phyloP scores from a whole-genome alignment of 2,888 invertebrate genomes.

The Pantelozetes paolii region DNA sequence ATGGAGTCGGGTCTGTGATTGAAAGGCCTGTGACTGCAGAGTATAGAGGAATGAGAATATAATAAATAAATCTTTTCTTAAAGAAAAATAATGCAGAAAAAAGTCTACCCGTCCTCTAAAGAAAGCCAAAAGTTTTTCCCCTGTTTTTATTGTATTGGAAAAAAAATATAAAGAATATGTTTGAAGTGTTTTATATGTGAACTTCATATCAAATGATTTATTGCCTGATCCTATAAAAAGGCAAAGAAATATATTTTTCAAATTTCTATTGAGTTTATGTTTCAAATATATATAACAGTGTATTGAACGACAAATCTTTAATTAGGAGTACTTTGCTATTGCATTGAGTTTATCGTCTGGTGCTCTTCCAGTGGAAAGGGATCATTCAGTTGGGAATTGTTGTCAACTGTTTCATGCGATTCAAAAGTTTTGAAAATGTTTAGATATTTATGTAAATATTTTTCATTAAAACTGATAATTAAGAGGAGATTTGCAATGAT shows the following conservation, averaged over 20 bases:
- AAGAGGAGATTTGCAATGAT: too few relatives aligned
- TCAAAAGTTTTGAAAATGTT: too few relatives aligned
- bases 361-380: too few relatives aligned
- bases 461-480: too few relatives aligned
- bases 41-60: not conserved
- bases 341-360: too few relatives aligned
- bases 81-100: not conserved
- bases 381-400: too few relatives aligned
- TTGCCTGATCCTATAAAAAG: not conserved
- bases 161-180: not conserved
- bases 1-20: not conserved
- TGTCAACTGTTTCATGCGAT: too few relatives aligned
- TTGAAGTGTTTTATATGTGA: not conserved
- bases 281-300: not conserved
- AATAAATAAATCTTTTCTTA: not conserved
- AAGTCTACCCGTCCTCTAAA: not conserved
- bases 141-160: not conserved
- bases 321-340: not conserved
- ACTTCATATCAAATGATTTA: conserved; percentile 13
- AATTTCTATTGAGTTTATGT: not conserved
- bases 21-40: not conserved
- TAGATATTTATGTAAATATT: too few relatives aligned
- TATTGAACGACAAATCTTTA: conserved; percentile 6
- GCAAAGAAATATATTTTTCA: not conserved
- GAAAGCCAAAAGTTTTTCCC: not conserved